Conservation (phyloP, 2,797 vertebrate species). For the Sebastolobus alascanus region DNA sequence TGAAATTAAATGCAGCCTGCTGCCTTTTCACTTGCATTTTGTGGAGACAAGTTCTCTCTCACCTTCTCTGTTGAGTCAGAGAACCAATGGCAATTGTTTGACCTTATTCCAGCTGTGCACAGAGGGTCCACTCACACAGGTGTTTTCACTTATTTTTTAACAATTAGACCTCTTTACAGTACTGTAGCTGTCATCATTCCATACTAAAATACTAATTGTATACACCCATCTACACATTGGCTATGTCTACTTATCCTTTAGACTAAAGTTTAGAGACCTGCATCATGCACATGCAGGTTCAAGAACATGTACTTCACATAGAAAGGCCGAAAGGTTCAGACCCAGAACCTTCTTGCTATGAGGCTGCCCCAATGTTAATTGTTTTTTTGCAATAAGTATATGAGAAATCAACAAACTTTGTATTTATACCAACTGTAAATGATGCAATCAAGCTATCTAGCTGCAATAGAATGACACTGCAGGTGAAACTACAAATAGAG, state of each 20-base stretch:
- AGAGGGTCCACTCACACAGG: not conserved
- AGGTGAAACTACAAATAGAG: not conserved
- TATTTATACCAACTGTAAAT: not conserved
- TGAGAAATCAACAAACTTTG: not conserved
- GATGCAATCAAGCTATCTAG: not conserved
- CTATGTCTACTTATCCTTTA: too few relatives aligned
- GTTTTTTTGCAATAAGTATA: not conserved
- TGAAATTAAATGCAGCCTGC: slow-evolving; percentile 24
- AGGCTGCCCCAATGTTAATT: not conserved
- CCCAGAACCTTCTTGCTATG: too few relatives aligned
- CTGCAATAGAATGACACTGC: not conserved
- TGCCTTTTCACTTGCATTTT: slow-evolving; percentile 49
- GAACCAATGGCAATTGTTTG: not conserved
- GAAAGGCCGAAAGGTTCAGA: not conserved
- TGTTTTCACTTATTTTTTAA: not conserved
- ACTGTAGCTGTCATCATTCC: not conserved
- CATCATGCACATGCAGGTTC: too few relatives aligned
- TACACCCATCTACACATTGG: too few relatives aligned
- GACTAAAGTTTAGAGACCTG: too few relatives aligned
- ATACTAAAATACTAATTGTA: not conserved
- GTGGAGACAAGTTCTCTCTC: not conserved
- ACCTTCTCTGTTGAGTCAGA: not conserved
- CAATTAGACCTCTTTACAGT: not conserved
- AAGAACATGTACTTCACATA: not conserved
- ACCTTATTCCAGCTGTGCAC: not conserved